Conservation (phyloP, 37 sponge, comb jelly and placozoan genomes). For the Aphrocallistes beatrix region DNA sequence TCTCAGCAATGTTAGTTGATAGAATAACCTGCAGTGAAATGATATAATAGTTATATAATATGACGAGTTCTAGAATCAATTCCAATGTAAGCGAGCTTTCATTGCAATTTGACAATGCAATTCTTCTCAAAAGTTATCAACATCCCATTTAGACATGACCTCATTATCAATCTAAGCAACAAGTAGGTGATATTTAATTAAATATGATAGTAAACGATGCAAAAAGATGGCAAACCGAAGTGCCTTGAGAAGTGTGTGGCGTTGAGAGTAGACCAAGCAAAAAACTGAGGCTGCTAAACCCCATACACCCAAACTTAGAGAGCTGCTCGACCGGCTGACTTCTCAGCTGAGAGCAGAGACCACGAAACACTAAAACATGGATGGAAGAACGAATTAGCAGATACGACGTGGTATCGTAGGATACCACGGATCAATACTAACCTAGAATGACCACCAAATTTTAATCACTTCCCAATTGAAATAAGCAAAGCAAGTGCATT, state of each 20-base stretch:
- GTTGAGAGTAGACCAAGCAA: conserved; percentile 15
- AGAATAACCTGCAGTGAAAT: conserved; percentile 77
- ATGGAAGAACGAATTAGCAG: neutral
- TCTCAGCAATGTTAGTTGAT: conserved; percentile 96
- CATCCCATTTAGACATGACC: too few relatives aligned
- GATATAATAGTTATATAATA: neutral
- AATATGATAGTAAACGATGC: neutral
- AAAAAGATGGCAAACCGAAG: conserved; percentile 5
- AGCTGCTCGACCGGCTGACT: neutral
- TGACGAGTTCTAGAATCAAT: too few relatives aligned
- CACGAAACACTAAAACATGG: conserved; percentile 5
- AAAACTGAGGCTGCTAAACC: conserved; percentile 5
- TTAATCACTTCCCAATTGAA: neutral
- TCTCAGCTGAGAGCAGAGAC: neutral
- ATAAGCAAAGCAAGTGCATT: neutral
- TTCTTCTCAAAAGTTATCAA: too few relatives aligned
- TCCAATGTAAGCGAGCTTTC: too few relatives aligned
- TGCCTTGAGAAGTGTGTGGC: conserved; percentile 19
- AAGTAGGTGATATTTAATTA: too few relatives aligned
- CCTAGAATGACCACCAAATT: conserved; percentile 6
- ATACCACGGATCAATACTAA: neutral
- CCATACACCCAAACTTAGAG: conserved; percentile 16
- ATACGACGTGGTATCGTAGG: conserved; percentile 15
- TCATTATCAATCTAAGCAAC: too few relatives aligned
- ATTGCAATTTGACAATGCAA: too few relatives aligned